These are phyloP conservation scores for Poecile montanus DNA, from an alignment of 2,797 vertebrate genomes.

Conservation along the genomic window DNA sequence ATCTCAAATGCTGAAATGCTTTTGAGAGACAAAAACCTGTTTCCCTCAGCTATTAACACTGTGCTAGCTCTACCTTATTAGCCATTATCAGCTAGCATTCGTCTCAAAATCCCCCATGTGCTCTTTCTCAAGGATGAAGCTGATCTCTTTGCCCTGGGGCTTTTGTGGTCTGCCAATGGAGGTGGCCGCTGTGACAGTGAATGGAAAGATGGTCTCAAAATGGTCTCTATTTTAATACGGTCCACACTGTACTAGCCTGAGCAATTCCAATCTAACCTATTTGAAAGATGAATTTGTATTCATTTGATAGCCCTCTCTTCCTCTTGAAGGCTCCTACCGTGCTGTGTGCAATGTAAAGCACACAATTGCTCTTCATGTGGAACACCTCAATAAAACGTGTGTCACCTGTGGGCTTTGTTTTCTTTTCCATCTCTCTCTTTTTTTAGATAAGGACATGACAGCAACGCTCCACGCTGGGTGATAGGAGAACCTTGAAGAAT, in stretches of 20 bases:
- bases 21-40: not conserved
- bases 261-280: slow-evolving; percentile 49
- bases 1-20: not conserved
- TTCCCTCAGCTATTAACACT: not conserved
- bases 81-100: not conserved
- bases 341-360: slow-evolving; percentile 52
- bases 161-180: slow-evolving; percentile 3
- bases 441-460: slow-evolving; percentile 65
- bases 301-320: slow-evolving; percentile 62
- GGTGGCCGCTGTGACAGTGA: slow-evolving; percentile 29
- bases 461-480: slow-evolving; percentile 47
- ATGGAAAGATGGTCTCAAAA: slow-evolving; percentile 23
- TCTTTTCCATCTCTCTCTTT: slow-evolving; percentile 65
- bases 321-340: slow-evolving; percentile 56
- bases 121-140: not conserved
- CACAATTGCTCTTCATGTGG: slow-evolving; percentile 66
- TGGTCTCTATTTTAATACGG: slow-evolving; percentile 44
- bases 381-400: slow-evolving; percentile 69
- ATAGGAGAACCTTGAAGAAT: slow-evolving; percentile 66
- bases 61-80: not conserved
- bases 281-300: slow-evolving; percentile 66
- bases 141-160: slow-evolving; percentile 2
- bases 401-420: slow-evolving; percentile 71
- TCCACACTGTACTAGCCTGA: slow-evolving; percentile 2
- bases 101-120: not conserved